Conservation (phyloP, 2,888 invertebrate species). For the Ornithoptera alexandrae region DNA sequence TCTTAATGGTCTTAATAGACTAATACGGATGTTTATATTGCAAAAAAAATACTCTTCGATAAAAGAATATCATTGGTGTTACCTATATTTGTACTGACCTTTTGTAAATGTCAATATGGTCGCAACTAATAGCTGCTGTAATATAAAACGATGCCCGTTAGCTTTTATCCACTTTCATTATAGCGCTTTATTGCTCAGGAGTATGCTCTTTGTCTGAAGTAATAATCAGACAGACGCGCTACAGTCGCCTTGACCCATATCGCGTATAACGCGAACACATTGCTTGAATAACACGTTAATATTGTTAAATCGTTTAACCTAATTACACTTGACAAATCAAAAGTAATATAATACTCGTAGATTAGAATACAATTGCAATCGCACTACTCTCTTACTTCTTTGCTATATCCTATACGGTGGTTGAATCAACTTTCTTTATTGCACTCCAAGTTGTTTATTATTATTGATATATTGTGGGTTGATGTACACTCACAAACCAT, state of each 20-base stretch:
- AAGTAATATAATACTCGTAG: too few species aligned
- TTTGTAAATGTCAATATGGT: slow-evolving; percentile 18
- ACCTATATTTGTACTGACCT: slow-evolving; percentile 10
- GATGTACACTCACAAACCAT: too few species aligned
- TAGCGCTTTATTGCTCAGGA: slow-evolving; percentile 47
- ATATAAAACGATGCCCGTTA: slow-evolving; percentile 38
- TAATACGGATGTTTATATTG: not conserved
- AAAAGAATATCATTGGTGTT: not conserved
- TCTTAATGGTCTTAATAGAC: not conserved
- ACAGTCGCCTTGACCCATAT: slow-evolving; percentile 22
- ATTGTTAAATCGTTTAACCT: not conserved
- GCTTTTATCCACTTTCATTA: slow-evolving; percentile 62
- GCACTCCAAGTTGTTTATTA: too few species aligned
- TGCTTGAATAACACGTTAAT: slow-evolving; percentile 7
- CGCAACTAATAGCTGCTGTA: slow-evolving; percentile 34
- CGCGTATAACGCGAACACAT: not conserved
- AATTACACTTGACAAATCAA: too few species aligned
- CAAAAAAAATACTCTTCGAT: not conserved
- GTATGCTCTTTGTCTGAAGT: slow-evolving; percentile 34
- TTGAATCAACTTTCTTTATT: too few species aligned
- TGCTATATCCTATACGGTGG: too few species aligned
- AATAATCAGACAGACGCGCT: slow-evolving; percentile 37
- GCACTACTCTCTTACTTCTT: too few species aligned
- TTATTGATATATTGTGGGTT: too few species aligned
- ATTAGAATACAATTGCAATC: too few species aligned